A percentile compares a stretch with the other conserved stretches of the same genome.
These are phyloP conservation scores for Falco peregrinus DNA, from an alignment of 2,797 vertebrate species.

Conservation along the genomic window DNA sequence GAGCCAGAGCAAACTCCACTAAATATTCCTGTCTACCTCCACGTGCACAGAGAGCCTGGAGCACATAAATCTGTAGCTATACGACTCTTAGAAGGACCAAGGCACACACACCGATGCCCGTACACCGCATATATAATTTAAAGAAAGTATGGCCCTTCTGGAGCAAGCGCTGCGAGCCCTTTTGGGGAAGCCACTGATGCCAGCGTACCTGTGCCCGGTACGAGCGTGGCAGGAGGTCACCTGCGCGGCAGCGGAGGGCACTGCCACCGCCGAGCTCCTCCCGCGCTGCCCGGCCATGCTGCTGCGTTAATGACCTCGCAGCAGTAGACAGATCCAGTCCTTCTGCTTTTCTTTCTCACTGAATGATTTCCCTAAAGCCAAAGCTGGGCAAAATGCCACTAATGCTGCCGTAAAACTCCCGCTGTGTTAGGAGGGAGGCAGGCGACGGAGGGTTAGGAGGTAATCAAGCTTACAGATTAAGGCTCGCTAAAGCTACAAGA, in stretches of 20 bases:
- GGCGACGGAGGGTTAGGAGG: slow-evolving; percentile 79
- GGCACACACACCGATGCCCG: rapidly evolving
- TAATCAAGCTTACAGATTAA: slow-evolving; percentile 88
- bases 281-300: slow-evolving; percentile 29
- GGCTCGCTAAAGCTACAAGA: slow-evolving; percentile 82
- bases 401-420: slow-evolving; percentile 77
- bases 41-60: neutral
- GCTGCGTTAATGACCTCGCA: slow-evolving; percentile 70
- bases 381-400: slow-evolving; percentile 81
- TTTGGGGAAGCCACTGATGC: neutral
- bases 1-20: slow-evolving; percentile 35
- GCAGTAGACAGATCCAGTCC: slow-evolving; percentile 72
- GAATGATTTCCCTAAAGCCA: slow-evolving; percentile 82
- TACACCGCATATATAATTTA: rapidly evolving
- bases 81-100: neutral
- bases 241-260: neutral
- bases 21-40: slow-evolving; percentile 52
- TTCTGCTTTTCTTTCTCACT: slow-evolving; percentile 77
- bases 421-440: slow-evolving; percentile 71
- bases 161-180: rapidly evolving
- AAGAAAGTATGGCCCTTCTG: rapidly evolving
- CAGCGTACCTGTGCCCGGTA: rapidly evolving
- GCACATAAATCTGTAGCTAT: slow-evolving; percentile 22
- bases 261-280: slow-evolving; percentile 2
- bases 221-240: neutral